Conservation (phyloP, 2,888 invertebrate species). For the Quadriops clusia region DNA sequence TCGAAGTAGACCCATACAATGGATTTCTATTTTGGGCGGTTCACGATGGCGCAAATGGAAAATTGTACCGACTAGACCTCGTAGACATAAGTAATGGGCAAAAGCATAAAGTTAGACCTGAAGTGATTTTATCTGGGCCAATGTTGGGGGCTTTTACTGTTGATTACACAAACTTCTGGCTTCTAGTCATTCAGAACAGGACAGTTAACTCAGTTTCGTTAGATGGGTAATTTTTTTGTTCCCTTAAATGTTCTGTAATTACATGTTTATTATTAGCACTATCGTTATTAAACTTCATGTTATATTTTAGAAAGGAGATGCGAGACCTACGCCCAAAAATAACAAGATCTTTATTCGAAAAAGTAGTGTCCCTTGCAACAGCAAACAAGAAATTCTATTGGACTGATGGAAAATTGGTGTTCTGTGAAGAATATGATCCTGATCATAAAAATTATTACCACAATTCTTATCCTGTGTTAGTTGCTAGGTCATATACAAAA, state of each 20-base stretch:
- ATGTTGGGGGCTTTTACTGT: conserved; percentile 72
- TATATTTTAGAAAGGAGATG: conserved; percentile 47
- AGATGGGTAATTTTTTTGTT: conserved; percentile 76
- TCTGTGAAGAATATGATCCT: conserved; percentile 66
- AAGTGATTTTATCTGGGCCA: conserved; percentile 51
- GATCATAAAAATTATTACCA: conserved; percentile 60
- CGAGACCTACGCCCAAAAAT: conserved; percentile 62
- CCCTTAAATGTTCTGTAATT: no score
- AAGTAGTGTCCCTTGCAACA: conserved; percentile 63
- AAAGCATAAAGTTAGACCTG: conserved; percentile 54
- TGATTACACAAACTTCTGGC: conserved; percentile 68
- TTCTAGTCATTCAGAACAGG: conserved; percentile 62
- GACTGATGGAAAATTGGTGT: conserved; percentile 68
- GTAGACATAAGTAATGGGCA: conserved; percentile 65
- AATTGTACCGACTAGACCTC: conserved; percentile 65
- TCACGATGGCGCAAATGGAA: conserved; percentile 44
- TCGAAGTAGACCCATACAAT: conserved; percentile 87
- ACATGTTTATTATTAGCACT: no score
- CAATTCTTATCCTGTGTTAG: conserved; percentile 53
- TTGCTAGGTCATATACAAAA: conserved; percentile 30
- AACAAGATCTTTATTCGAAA: conserved; percentile 59
- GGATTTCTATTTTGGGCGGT: conserved; percentile 80
- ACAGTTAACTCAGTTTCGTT: conserved; percentile 71
- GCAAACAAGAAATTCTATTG: conserved; percentile 74
- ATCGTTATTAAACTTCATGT: no score